A percentile compares a stretch with the other conserved stretches of the same genome.
These are phyloP conservation scores for Brevipalpus yothersi DNA, from an alignment of 1,140 invertebrate species.

Conservation along the genomic window DNA sequence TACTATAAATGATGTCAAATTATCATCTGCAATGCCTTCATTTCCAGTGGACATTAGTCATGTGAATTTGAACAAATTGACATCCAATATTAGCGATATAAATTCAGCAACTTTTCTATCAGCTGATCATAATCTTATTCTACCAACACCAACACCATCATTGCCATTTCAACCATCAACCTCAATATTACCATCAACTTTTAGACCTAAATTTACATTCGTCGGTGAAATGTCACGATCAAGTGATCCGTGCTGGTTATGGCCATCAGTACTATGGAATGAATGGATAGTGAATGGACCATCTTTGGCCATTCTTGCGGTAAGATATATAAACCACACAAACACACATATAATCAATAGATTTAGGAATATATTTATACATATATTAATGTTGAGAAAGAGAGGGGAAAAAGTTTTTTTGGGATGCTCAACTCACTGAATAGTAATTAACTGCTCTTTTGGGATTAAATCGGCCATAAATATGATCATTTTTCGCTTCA, in stretches of 20 bases:
- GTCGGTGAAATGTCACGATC: neutral
- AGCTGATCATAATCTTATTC: neutral
- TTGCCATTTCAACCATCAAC: neutral
- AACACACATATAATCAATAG: neutral
- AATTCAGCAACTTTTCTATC: too few species aligned
- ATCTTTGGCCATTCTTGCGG: constrained; percentile 7
- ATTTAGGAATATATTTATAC: too few species aligned
- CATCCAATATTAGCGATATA: neutral
- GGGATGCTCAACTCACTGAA: too few species aligned
- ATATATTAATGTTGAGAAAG: too few species aligned
- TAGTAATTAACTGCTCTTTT: too few species aligned
- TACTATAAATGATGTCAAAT: neutral
- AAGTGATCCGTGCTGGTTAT: constrained; percentile 8
- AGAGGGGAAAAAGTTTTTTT: too few species aligned
- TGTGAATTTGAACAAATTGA: neutral
- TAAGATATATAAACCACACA: constrained; percentile 2
- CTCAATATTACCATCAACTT: neutral
- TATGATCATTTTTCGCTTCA: too few species aligned
- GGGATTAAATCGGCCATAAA: too few species aligned
- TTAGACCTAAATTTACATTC: neutral
- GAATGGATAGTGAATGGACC: constrained; percentile 11
- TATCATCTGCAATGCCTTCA: too few species aligned
- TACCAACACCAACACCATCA: neutral
- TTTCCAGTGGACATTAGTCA: neutral
- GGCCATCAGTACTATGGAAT: constrained; percentile 6